Evolutionary conservation across 2,797 vertebrate species (phyloP), one percentile per base, ranked within the genome.

Genomic region (Rhodeus uyekii): DNA sequence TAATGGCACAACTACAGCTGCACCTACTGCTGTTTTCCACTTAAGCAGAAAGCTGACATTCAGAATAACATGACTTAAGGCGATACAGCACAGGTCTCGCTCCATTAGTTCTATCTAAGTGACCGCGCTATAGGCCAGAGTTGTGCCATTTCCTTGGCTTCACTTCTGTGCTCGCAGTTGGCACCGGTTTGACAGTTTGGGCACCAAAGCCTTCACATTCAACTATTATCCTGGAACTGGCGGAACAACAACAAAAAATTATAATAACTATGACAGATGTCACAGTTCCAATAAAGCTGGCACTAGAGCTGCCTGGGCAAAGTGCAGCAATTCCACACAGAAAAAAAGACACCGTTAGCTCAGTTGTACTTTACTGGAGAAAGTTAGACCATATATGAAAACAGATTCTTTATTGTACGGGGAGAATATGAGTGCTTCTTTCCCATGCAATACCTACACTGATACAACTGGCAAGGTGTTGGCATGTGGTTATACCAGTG

Each of bases 231-330:
- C 38, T 65, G 46, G 46, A 76, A 76, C 71, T 68, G 73, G 77
- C 14, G 27, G 48, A 76, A 76, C 48, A 76, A 76, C 80, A 75
- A 81, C 69, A 64, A 76, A 42, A 64, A 42, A 82, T 60, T 46
- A 58, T 68, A 76, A 82, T 76, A 82, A 82, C 80, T 67, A 65
- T 82, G 80, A 76, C 80, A 76, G 80, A 82, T 82, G 80, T 82
- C 80, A 76, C 29, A 24, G 29, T 82, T 76, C 36, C 72, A 82
- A 76, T 58, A 69, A 50, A 69, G 63, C 73, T 68, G 80, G 73
- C 72, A 39, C 19, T 46, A 76, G 73, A 79, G 24, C 18, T 58
- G 77, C 64, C 65, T 68, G 64, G 48, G 64, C 72, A 78, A 67
- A 78, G 34, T 82, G 44, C 38, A 74, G 36, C 24, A 50, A 75